Evolutionary conservation across 2,888 invertebrate species (phyloP), one percentile per base, ranked within the genome.

Genomic region (Latheticus oryzae): DNA sequence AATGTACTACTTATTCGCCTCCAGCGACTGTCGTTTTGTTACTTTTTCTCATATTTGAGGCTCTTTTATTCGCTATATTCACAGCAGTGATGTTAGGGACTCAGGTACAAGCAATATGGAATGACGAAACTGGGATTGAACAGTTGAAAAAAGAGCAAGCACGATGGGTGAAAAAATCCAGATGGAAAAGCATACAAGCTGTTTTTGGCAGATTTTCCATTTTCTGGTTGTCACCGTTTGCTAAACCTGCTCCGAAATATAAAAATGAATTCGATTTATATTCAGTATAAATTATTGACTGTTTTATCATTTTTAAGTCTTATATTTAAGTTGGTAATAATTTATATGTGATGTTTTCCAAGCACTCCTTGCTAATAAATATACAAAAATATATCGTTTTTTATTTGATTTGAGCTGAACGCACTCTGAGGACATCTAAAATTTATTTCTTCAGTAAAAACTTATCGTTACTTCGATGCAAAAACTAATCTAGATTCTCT

Each of bases 101-200:
- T 0, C 70, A 69, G 54, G 73, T 99, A 28, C 94, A 95, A 75
- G 97, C 98, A 15, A 98, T 99, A 74, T 95, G 97, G 88, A 94
- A 95, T 73, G 99, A 99, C 79, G 96, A 99, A 83, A 99, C 99
- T 68, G 97, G 97, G 28, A 98, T 98, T 67, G 98, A 98, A 76
- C 95, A 95, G 80, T 79, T 98, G 71, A 97, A 97, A 80, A 95
- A 95, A 74, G 97, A 98, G 73, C 91, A 95, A 77, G 93, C 94
- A 1, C 84, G 92, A 7, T 96, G 95, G 95, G 91, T 90, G 37
- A 92, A 92, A 70, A 93, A 93, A 71, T 94, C 95, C 0, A 84
- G 93, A 40, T 95, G 97, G 91, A 92, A 95, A 83, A 95, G 95
- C 73, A 90, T 98, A 67, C 95, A 96, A 76, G 89, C 95, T 0